Evolutionary conservation across 2,888 invertebrate species (phyloP).

Genomic region (Drosophila macrospina): DNA sequence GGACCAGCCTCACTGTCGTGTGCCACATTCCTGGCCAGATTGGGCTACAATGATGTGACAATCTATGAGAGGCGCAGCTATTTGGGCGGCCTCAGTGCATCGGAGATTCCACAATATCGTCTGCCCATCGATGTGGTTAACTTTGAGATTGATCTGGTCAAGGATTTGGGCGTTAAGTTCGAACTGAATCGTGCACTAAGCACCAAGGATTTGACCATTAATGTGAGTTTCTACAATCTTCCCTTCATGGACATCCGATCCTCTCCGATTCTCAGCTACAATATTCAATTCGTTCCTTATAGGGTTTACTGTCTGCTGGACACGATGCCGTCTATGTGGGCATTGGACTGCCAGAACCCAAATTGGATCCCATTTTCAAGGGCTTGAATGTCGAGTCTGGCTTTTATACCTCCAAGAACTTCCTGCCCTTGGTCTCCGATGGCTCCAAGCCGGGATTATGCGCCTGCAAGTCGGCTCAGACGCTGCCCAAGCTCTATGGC

Average conservation of each 20-base stretch:
- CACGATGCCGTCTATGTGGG: conserved; percentile 93
- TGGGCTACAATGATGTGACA: conserved; percentile 96
- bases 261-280: not conserved
- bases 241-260: not conserved
- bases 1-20: conserved; percentile 99
- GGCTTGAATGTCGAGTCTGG: conserved; percentile 92
- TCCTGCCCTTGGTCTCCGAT: conserved; percentile 94
- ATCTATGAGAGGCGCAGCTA: conserved; percentile 96
- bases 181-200: conserved; percentile 90
- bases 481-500: conserved; percentile 91
- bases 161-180: conserved; percentile 96
- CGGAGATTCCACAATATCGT: conserved; percentile 99
- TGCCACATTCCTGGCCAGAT: conserved; percentile 96
- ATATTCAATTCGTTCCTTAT: conserved; percentile 64
- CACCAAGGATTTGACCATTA: conserved; percentile 89
- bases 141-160: conserved; percentile 96
- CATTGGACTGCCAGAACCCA: conserved; percentile 96
- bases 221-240: conserved; percentile 85
- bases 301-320: conserved; percentile 89
- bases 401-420: conserved; percentile 97
- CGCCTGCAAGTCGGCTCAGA: conserved; percentile 88
- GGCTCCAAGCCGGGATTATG: conserved; percentile 97
- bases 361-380: conserved; percentile 91
- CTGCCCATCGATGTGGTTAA: conserved; percentile 96
- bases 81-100: conserved; percentile 96